Percentiles rank a stretch among this genome's conserved stretches.
Evolutionary conservation across 2,888 invertebrate species (phyloP).

Genomic region (Thera obeliscata): DNA sequence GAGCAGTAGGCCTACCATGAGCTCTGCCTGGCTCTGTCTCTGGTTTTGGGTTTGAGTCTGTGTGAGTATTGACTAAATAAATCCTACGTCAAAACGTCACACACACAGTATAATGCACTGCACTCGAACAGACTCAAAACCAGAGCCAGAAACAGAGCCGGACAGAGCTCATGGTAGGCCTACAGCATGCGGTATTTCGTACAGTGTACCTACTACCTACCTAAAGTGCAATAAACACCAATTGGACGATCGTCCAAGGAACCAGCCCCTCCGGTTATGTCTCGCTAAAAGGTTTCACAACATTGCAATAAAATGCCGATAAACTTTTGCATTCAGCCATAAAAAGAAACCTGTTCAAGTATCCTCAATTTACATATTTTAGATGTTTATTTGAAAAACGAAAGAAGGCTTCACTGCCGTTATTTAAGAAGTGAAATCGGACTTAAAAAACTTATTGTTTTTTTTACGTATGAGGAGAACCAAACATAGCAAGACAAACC

Average conservation of each 20-base stretch:
- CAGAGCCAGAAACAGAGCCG: too few relatives aligned
- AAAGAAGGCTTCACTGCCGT: background rate
- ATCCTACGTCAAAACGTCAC: too few relatives aligned
- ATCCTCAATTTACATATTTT: constrained; percentile 11
- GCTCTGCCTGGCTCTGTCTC: too few relatives aligned
- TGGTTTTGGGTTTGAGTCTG: too few relatives aligned
- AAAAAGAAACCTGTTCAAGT: constrained; percentile 15
- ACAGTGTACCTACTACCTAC: too few relatives aligned
- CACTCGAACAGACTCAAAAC: too few relatives aligned
- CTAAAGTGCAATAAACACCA: constrained; percentile 3
- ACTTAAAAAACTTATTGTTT: background rate
- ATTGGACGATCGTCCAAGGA: constrained; percentile 5
- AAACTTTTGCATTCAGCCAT: constrained; percentile 12
- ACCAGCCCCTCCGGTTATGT: constrained; percentile 12
- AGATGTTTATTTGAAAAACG: constrained; percentile 1
- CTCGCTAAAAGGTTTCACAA: constrained; percentile 13
- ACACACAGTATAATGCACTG: too few relatives aligned
- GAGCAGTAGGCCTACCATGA: too few relatives aligned
- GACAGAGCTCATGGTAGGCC: too few relatives aligned
- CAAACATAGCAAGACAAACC: too few relatives aligned
- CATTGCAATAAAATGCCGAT: constrained; percentile 16
- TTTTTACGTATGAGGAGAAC: background rate
- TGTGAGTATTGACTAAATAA: too few relatives aligned
- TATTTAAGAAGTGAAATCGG: background rate
- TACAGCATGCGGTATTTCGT: too few relatives aligned